Base-by-base conservation (phyloP, 2,888 invertebrate species). In the Dusona sp. region DNA sequence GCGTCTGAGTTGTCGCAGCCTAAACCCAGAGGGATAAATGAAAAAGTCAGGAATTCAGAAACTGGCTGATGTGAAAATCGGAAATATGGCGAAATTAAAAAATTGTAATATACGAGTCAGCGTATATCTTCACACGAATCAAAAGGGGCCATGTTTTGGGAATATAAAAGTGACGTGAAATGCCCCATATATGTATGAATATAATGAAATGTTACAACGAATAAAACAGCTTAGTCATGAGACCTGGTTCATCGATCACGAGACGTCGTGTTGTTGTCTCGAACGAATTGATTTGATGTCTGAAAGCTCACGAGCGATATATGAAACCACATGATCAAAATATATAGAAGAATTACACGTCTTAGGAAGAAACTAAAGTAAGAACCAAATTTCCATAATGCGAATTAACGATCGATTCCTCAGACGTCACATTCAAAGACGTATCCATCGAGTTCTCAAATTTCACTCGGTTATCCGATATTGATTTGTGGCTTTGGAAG, bases 161-260 rank as follows among this genome's bases (percentile, higher is more conserved):
- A n/a, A n/a, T n/a, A n/a, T n/a, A n/a, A n/a, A n/a, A n/a, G n/a
- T n/a, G n/a, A n/a, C n/a, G n/a, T n/a, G n/a, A n/a, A n/a, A n/a
- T n/a, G n/a, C n/a, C n/a, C n/a, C n/a, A n/a, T n/a, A n/a, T n/a
- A n/a, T n/a, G n/a, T n/a, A n/a, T 45, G 64, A 25, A 6, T 36
- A 33, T 16, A 25, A 61, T 83, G 79, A 72, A 84, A 84, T 81
- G 22, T 1, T 70, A 77, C 74, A 13, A 67, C 67, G 42, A 38
- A 67, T 3, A 73, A 78, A 78, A 45, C 7, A 45, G 81, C 64
- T 81, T 70, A 36, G 79, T 77, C 77, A 77, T 64, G 72, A 70
- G 70, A 79, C 45, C 2, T 11, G 48, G n/a, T 75, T 48, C 54
- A 72, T 61, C 65, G 77, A 80, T 86, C 81, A 81, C 81, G 86